Evolutionary conservation across 1,140 invertebrate genomes (phyloP).

Genomic region (Hermatobates lingyangjiaoensis): DNA sequence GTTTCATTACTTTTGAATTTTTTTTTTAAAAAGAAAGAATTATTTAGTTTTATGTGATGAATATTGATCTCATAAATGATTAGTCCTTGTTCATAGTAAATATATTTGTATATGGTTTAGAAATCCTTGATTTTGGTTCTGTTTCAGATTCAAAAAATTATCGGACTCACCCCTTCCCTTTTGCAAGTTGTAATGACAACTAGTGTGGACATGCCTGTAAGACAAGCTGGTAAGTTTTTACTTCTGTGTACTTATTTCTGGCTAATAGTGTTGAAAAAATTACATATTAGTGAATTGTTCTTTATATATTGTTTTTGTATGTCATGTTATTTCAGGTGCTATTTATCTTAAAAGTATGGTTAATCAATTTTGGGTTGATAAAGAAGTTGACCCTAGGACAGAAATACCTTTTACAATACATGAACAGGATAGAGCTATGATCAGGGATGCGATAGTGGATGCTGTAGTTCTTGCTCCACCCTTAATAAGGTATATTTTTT

Average conservation of each 20-base stretch:
- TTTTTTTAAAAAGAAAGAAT: too few species aligned
- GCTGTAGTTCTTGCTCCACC: conserved; percentile 84
- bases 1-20: too few species aligned
- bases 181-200: conserved; percentile 83
- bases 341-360: conserved; percentile 96
- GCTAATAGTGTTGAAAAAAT: background rate
- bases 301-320: background rate
- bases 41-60: too few species aligned
- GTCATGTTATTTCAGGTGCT: conserved; percentile 33
- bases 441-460: conserved; percentile 84
- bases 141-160: conserved; percentile 76
- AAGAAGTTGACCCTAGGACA: conserved; percentile 50
- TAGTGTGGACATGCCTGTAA: conserved; percentile 73
- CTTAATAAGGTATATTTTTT: conserved; percentile 66
- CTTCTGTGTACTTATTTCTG: conserved; percentile 2
- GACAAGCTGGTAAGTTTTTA: conserved; percentile 60
- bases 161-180: conserved; percentile 83
- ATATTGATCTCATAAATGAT: too few species aligned
- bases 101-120: background rate
- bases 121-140: background rate
- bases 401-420: conserved; percentile 72
- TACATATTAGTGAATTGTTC: background rate
- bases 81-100: too few species aligned
- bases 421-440: conserved; percentile 86
- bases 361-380: conserved; percentile 70